phyloP scores from a whole-genome alignment of 2,888 invertebrate species.

The Rhamphomyia laevipes region DNA sequence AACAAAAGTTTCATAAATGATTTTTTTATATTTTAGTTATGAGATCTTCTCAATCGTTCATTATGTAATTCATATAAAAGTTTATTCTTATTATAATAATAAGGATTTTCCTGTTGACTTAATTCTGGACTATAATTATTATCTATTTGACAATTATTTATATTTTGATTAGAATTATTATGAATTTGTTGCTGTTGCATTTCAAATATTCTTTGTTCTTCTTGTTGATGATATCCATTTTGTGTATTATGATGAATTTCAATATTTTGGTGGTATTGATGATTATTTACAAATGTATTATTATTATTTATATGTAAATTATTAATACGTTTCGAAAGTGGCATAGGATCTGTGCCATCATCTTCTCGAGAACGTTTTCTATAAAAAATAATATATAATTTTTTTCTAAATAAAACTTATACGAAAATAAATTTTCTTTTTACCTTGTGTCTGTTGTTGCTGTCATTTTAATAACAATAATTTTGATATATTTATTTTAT shows the following conservation, averaged over 20 bases:
- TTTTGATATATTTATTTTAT: no score
- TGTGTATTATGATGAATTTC: conserved; percentile 17
- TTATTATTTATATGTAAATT: conserved; percentile 69
- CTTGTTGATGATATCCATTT: conserved; percentile 17
- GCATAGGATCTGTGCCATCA: no score
- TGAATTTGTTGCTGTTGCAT: conserved; percentile 13
- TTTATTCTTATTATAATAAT: conserved; percentile 77
- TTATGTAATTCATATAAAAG: conserved; percentile 74
- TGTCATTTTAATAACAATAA: no score
- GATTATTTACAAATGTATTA: conserved; percentile 10
- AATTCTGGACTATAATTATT: conserved; percentile 60
- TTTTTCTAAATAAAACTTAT: no score
- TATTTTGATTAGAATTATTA: conserved; percentile 9
- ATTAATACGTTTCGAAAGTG: conserved; percentile 60
- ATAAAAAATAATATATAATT: no score
- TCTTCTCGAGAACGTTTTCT: no score
- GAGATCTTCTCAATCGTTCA: conserved; percentile 57
- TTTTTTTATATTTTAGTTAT: background rate
- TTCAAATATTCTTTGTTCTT: conserved; percentile 15
- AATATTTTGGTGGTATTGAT: background rate
- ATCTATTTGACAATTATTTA: conserved; percentile 14
- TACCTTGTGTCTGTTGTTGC: no score
- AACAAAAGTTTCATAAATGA: background rate
- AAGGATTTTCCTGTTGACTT: conserved; percentile 64
- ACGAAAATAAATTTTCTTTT: no score